Conservation (phyloP, 2,113 vertebrate species). For the Ailuropoda melanoleuca region DNA sequence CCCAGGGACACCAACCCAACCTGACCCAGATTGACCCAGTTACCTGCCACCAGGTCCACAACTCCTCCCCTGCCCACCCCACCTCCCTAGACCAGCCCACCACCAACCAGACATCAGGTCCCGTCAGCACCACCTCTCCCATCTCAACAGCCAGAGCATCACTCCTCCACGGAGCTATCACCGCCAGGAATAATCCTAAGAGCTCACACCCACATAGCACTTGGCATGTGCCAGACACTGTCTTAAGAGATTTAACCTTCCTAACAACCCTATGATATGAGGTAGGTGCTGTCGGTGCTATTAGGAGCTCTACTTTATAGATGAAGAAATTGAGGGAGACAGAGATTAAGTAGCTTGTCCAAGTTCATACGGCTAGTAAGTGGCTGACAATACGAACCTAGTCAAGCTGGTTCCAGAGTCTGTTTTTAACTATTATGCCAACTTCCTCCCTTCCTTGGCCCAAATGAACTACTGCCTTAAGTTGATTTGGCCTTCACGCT, state of each 20-base stretch:
- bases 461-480: neutral
- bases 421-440: neutral
- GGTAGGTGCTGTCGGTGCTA: neutral
- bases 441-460: neutral
- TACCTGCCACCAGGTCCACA: neutral
- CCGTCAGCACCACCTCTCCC: neutral
- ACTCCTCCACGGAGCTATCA: neutral
- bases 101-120: neutral
- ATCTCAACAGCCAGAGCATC: neutral
- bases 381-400: neutral
- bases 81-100: neutral
- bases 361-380: neutral
- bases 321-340: neutral
- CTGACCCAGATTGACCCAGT: neutral
- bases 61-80: neutral
- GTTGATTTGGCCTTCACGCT: neutral
- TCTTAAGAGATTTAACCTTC: neutral
- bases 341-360: neutral
- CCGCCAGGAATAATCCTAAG: neutral
- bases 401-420: neutral
- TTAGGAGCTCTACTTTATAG: neutral
- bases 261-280: neutral
- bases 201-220: neutral
- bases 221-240: neutral
- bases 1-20: neutral